Conservation (phyloP, 2,888 invertebrate genomes). For the Coenonympha glycerion region DNA sequence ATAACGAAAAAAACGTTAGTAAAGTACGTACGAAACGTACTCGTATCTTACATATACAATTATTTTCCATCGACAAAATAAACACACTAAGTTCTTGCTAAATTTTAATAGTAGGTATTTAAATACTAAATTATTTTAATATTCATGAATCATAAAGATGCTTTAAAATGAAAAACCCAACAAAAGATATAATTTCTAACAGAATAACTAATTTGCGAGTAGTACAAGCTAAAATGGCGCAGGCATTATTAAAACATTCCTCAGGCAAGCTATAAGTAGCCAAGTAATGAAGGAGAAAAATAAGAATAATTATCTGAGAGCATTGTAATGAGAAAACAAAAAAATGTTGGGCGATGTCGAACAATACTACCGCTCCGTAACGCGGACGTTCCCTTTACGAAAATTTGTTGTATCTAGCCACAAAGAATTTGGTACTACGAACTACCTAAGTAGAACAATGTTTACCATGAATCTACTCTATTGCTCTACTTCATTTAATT, state of each 20-base stretch:
- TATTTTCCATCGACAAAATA: too few species aligned
- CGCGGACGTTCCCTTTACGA: slow-evolving; percentile 24
- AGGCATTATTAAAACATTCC: slow-evolving; percentile 40
- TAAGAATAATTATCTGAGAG: slow-evolving; percentile 26
- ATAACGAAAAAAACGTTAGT: too few species aligned
- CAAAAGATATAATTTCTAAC: slow-evolving; percentile 35
- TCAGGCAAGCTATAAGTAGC: slow-evolving; percentile 38
- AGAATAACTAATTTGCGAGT: slow-evolving; percentile 37
- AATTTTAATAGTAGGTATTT: too few species aligned
- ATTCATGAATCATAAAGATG: background rate
- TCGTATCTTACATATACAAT: too few species aligned
- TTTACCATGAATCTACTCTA: too few species aligned
- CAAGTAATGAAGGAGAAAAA: slow-evolving; percentile 35
- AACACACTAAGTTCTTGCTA: too few species aligned
- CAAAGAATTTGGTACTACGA: slow-evolving; percentile 24
- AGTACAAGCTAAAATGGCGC: slow-evolving; percentile 32
- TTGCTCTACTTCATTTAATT: too few species aligned
- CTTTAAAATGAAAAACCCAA: background rate
- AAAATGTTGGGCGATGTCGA: slow-evolving; percentile 21
- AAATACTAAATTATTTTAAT: too few species aligned
- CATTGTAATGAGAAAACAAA: slow-evolving; percentile 31
- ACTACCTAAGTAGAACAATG: too few species aligned
- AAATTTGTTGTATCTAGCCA: slow-evolving; percentile 15
- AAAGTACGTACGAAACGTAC: too few species aligned
- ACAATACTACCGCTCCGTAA: slow-evolving; percentile 15